A percentile compares a stretch with the other conserved stretches of the same genome.
Evolutionary conservation across 2,113 vertebrate species (phyloP).

Genomic region (Corythornis madagascariensis): DNA sequence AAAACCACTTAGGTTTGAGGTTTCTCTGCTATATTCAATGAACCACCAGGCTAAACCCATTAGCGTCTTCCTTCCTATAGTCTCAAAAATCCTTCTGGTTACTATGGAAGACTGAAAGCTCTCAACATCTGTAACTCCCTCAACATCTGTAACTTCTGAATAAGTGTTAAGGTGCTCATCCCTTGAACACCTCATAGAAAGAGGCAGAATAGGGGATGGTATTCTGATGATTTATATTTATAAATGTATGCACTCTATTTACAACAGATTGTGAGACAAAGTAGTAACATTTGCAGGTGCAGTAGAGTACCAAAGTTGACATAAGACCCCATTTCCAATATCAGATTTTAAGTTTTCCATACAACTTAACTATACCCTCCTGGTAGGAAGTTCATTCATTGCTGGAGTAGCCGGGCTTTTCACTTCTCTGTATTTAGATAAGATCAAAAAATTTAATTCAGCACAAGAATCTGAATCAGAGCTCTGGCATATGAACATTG

Average conservation of each 20-base stretch:
- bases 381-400: not conserved
- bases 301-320: not conserved
- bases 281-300: not conserved
- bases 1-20: not conserved
- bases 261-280: not conserved
- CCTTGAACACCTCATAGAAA: not conserved
- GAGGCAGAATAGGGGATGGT: rapidly evolving
- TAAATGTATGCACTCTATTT: not conserved
- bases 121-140: no score
- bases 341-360: not conserved
- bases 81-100: not conserved
- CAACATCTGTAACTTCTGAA: not conserved
- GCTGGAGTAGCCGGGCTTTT: not conserved
- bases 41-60: not conserved
- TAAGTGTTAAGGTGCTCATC: not conserved
- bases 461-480: not conserved
- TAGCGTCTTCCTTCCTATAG: not conserved
- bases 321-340: not conserved
- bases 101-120: not conserved
- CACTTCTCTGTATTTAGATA: not conserved
- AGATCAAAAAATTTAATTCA: not conserved
- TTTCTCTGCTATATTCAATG: not conserved
- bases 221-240: not conserved
- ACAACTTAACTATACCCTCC: not conserved
- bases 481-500: not conserved